Conservation (phyloP, 2,797 vertebrate genomes). For the Enteromius treurensis region DNA sequence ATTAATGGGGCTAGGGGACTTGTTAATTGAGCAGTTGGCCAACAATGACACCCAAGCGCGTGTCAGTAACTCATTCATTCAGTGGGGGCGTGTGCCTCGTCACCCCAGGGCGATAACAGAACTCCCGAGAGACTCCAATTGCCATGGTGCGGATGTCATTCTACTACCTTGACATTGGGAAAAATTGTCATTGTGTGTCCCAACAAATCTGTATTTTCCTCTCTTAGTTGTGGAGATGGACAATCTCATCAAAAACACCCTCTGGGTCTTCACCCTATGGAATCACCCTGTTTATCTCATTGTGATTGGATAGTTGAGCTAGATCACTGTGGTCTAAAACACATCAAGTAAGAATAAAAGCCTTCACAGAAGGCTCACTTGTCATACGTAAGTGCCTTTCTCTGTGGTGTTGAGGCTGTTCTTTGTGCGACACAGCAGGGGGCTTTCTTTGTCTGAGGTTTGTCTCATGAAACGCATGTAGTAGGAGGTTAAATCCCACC, state of each 20-base stretch:
- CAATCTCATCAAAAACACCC: neutral
- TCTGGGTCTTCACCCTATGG: neutral
- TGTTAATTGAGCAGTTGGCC: constrained; percentile 44
- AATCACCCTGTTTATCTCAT: neutral
- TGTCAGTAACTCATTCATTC: constrained; percentile 22
- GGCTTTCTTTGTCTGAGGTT: constrained; percentile 41
- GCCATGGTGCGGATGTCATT: constrained; percentile 4
- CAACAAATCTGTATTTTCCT: neutral
- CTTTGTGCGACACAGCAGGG: constrained; percentile 2
- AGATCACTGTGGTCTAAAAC: constrained; percentile 19
- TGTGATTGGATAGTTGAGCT: constrained; percentile 10
- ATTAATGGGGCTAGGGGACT: constrained; percentile 7
- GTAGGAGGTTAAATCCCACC: constrained; percentile 18
- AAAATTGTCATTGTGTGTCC: neutral
- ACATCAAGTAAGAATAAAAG: constrained; percentile 37
- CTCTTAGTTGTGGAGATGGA: neutral
- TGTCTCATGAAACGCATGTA: neutral
- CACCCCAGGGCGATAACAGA: neutral
- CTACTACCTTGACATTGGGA: neutral
- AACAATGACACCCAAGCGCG: neutral
- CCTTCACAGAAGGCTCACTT: constrained; percentile 16
- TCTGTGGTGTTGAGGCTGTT: constrained; percentile 21
- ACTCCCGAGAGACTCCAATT: neutral
- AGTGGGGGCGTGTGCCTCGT: neutral
- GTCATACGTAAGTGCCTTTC: constrained; percentile 17